A percentile compares a stretch with the other conserved stretches of the same genome.
Evolutionary conservation across 2,888 invertebrate species (phyloP).

Genomic region (Elmis aenea): DNA sequence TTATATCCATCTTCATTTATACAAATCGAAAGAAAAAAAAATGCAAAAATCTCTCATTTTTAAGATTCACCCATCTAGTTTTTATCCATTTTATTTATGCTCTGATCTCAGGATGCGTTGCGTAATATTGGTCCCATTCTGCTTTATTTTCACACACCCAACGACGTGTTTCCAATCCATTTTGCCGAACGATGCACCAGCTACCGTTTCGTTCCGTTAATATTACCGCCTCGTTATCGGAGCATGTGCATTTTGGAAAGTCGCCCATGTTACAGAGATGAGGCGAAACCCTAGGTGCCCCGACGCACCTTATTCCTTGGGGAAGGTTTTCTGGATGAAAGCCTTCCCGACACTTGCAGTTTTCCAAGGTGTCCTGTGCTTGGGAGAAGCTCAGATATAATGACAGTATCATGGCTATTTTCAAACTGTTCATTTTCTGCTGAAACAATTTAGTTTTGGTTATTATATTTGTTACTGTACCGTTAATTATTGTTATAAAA

Average conservation of each 20-base stretch:
- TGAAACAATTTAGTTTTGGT: constrained; percentile 10
- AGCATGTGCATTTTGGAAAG: constrained; percentile 21
- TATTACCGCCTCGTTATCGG: constrained; percentile 15
- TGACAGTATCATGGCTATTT: background rate
- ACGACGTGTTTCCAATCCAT: background rate
- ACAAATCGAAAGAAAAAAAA: too few relatives aligned
- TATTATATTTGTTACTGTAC: constrained; percentile 9
- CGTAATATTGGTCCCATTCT: constrained; percentile 26
- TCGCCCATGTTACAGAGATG: constrained; percentile 18
- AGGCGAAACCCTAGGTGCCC: constrained; percentile 7
- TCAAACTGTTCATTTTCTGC: too few relatives aligned
- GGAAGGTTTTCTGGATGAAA: constrained; percentile 4
- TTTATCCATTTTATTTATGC: too few relatives aligned
- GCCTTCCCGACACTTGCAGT: constrained; percentile 19
- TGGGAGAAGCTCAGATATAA: constrained; percentile 1
- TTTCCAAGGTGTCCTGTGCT: constrained; percentile 12
- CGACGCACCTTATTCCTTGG: constrained; percentile 17
- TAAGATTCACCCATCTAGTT: too few relatives aligned
- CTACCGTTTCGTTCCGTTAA: constrained; percentile 19
- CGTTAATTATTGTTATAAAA: too few relatives aligned
- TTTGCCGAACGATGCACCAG: constrained; percentile 17
- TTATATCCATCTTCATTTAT: too few relatives aligned
- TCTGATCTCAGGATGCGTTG: too few relatives aligned
- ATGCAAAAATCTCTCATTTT: too few relatives aligned
- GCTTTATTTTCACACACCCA: constrained; percentile 14